Evolutionary conservation across 2,797 vertebrate genomes (phyloP).

Genomic region (Cyprinella venusta): DNA sequence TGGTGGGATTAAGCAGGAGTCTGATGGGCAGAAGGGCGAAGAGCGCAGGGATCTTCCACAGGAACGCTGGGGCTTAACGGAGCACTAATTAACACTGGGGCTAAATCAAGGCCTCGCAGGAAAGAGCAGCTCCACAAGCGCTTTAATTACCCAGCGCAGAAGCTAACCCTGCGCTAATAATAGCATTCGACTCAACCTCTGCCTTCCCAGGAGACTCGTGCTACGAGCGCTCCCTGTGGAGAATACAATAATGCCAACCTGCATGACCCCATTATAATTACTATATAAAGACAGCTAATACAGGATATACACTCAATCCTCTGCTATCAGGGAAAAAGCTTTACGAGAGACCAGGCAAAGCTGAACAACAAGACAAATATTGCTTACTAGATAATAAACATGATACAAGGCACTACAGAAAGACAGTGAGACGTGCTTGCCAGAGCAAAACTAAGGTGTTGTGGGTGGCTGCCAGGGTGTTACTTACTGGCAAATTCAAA

Average conservation of each 20-base stretch:
- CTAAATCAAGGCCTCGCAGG: constrained; percentile 54
- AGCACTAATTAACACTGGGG: constrained; percentile 48
- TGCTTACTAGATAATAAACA: constrained; percentile 14
- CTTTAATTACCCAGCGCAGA: constrained; percentile 44
- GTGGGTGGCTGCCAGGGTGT: not conserved
- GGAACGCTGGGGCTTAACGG: constrained; percentile 41
- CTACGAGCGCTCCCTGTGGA: constrained; percentile 44
- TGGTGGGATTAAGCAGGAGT: constrained; percentile 49
- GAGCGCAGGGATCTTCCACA: constrained; percentile 42
- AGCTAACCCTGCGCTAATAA: constrained; percentile 47
- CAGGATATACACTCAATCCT: constrained; percentile 20
- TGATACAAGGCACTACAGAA: not conserved
- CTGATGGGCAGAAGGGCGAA: constrained; percentile 40
- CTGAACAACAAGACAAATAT: constrained; percentile 25
- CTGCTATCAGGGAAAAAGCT: constrained; percentile 26
- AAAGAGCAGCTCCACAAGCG: constrained; percentile 36
- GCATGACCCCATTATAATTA: constrained; percentile 38
- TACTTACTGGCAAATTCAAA: not conserved
- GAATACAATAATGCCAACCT: constrained; percentile 44
- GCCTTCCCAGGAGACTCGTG: constrained; percentile 27
- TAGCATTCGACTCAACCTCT: constrained; percentile 39
- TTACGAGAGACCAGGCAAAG: constrained; percentile 16
- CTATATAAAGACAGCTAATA: constrained; percentile 41
- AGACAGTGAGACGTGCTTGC: not conserved
- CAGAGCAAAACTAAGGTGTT: not conserved